These are phyloP conservation scores for Paraplagusia blochii DNA, from an alignment of 2,113 vertebrate genomes.

Conservation along the genomic window DNA sequence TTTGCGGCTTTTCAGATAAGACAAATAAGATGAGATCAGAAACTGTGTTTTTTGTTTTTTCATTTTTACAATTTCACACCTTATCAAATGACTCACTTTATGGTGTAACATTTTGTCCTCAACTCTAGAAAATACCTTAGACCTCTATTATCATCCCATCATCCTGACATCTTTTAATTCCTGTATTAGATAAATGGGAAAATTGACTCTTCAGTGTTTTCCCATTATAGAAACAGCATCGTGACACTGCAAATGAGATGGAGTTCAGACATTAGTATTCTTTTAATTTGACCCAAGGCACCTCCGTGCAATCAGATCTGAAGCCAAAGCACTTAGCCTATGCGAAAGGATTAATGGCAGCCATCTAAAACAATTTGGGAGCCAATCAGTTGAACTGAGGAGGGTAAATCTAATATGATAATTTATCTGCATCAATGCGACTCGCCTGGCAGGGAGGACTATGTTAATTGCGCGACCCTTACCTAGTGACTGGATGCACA, in stretches of 20 bases:
- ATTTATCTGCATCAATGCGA: constrained; percentile 94
- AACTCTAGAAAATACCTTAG: constrained; percentile 51
- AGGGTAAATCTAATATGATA: constrained; percentile 99
- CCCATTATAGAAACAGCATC: constrained; percentile 71
- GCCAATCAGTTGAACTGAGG: constrained; percentile 99
- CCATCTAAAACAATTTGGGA: constrained; percentile 99
- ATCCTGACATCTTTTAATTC: constrained; percentile 62
- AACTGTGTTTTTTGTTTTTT: too few species aligned
- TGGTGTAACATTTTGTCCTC: constrained; percentile 24
- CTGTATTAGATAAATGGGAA: constrained; percentile 69
- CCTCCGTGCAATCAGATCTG: constrained; percentile 89
- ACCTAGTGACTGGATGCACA: constrained; percentile 90
- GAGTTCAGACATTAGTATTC: constrained; percentile 84
- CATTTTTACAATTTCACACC: too few species aligned
- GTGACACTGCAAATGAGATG: constrained; percentile 72
- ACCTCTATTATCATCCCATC: constrained; percentile 75
- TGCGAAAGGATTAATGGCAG: constrained; percentile 99
- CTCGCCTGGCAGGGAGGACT: constrained; percentile 90
- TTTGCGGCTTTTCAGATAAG: too few species aligned
- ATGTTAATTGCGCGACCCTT: constrained; percentile 98
- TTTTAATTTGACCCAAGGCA: constrained; percentile 94
- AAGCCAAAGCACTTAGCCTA: constrained; percentile 91
- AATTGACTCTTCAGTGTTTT: constrained; percentile 60
- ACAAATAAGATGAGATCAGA: too few species aligned
- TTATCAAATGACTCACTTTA: constrained; percentile 14